Evolutionary conservation across 2,797 vertebrate species (phyloP), one percentile per base, ranked within the genome.

Genomic region (Parauchenoglanis ngamensis): DNA sequence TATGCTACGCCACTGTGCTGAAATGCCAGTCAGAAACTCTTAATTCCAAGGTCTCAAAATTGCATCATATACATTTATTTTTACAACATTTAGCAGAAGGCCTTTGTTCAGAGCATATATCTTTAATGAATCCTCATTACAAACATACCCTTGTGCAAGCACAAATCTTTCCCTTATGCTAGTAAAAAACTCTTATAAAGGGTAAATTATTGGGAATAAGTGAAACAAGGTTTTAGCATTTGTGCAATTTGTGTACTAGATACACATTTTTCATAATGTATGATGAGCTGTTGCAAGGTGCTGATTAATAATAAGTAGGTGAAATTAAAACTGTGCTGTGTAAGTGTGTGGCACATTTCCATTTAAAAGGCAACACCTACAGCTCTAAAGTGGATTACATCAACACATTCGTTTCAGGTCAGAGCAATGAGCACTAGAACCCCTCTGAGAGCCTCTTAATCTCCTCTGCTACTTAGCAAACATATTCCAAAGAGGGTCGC

Each of bases 401-500:
- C 78, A 77, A 23, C 61, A 63, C 83, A 77, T 40, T 84, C 54
- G 54, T 85, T 85, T 88, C 68, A 92, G 83, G 86, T 88, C 79
- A 85, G 59, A 84, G 61, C 83, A 59, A 40, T 73, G 28, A 72
- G 15, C 13, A 79, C 86, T 78, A 82, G 10, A 82, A 44, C 17
- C 70, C 61, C 79, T 44, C 31, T 28, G 35, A 79, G 68, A 31
- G 85, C 75, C 85, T 52, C 19, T 59, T 54, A 86, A 88, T 83
- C 81, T 68, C 13, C 87, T 68, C 46, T 52, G 73, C 72, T 57
- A 90, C 88, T 82, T 72, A 44, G 80, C 83, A 73, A 81, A 89
- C 88, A 89, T 88, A 87, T 87, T 88, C 84, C 63, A 65, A 73
- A 84, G 49, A 85, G 73, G 54, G 54, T 85, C 73, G 49, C 87